These are phyloP conservation scores for Tryphoninae sp. DNA, from an alignment of 2,888 invertebrate species.

Conservation along the genomic window DNA sequence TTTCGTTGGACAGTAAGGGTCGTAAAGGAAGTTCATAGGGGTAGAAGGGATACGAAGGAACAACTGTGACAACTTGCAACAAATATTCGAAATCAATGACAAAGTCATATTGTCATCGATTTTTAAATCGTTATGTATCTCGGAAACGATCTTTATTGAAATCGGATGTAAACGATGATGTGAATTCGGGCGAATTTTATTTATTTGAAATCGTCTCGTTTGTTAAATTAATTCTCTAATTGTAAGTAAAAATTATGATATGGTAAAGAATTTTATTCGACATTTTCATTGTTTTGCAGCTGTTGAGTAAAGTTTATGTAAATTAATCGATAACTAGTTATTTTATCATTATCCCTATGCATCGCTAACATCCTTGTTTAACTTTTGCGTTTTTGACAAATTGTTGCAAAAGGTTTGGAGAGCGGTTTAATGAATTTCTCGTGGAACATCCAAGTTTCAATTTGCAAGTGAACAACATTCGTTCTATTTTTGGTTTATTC, in stretches of 20 bases:
- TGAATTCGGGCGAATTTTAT: no score
- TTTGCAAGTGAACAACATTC: conserved; percentile 1
- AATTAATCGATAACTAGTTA: neutral
- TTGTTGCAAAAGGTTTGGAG: neutral
- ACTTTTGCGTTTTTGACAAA: neutral
- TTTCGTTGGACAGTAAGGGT: neutral
- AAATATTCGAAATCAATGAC: no score
- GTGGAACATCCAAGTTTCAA: neutral
- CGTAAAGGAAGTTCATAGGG: no score
- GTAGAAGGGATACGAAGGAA: no score
- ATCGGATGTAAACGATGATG: no score
- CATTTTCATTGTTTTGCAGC: neutral
- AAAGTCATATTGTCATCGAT: no score
- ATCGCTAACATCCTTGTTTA: neutral
- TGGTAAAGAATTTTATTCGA: neutral
- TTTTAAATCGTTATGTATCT: no score
- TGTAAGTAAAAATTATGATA: neutral
- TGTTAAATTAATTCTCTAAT: neutral
- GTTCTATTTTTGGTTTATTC: neutral
- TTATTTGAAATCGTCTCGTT: neutral
- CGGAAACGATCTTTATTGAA: no score
- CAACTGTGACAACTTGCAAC: no score
- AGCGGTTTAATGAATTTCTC: neutral
- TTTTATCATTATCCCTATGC: neutral
- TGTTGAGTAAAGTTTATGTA: neutral